These are phyloP conservation scores for cattle (Bos taurus) DNA, from an alignment of 2,113 vertebrate species.

Conservation along the genomic window ARS-UCD2.0 NC_037328.1:19920001-19920500, in stretches of 20 bases:
- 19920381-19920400: neutral
- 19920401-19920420: constrained; percentile 14
- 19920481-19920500: constrained; percentile 37
- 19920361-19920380: constrained; percentile 2
- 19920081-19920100: neutral
- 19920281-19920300: neutral
- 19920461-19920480: constrained; percentile 35
- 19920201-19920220: neutral
- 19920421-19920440: neutral
- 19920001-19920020: neutral
- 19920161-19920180: neutral
- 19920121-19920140: neutral
- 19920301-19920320: neutral
- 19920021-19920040: neutral
- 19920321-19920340: neutral
- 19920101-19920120: neutral
- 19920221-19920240: neutral
- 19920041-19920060: neutral
- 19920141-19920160: neutral
- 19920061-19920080: neutral
- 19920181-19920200: neutral
- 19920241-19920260: neutral
- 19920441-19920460: constrained; percentile 13
- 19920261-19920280: neutral
- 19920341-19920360: neutral